Percentiles rank a stretch among this genome's conserved stretches.
Conservation (phyloP, 2,113 vertebrate genomes). For the Bungarus multicinctus region DNA sequence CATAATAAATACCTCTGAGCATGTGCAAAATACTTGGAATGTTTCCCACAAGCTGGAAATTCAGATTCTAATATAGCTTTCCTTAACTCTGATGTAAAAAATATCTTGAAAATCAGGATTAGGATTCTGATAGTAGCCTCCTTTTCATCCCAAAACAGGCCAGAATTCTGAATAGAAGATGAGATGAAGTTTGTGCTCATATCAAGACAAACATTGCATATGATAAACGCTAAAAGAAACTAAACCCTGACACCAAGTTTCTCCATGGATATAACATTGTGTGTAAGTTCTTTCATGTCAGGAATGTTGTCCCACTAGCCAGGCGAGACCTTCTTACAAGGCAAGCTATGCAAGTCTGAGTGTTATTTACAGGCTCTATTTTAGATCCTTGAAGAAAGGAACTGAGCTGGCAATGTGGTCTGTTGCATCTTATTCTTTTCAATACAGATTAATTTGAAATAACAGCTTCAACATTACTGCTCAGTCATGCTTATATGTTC, state of each 20-base stretch:
- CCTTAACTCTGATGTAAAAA: not conserved
- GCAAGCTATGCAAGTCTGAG: not conserved
- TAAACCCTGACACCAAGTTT: not conserved
- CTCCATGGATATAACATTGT: fast-evolving
- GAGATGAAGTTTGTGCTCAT: not conserved
- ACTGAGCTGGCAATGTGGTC: not conserved
- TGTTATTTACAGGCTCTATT: not conserved
- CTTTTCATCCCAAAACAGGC: not conserved
- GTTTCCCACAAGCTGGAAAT: not conserved
- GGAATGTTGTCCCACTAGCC: not conserved
- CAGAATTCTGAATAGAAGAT: not conserved
- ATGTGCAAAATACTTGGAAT: not conserved
- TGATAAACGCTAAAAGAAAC: not conserved
- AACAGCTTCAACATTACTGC: not conserved
- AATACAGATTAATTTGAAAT: not conserved
- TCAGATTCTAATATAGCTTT: not conserved
- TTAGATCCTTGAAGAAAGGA: not conserved
- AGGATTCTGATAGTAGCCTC: not conserved
- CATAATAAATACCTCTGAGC: not conserved
- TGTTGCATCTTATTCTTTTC: not conserved
- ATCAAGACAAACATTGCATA: not conserved
- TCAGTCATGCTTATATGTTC: not conserved
- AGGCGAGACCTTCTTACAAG: not conserved
- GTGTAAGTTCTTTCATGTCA: not conserved
- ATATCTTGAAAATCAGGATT: not conserved